Base-by-base conservation (phyloP, 2,797 vertebrate species). In the Crocidura indochinensis region DNA sequence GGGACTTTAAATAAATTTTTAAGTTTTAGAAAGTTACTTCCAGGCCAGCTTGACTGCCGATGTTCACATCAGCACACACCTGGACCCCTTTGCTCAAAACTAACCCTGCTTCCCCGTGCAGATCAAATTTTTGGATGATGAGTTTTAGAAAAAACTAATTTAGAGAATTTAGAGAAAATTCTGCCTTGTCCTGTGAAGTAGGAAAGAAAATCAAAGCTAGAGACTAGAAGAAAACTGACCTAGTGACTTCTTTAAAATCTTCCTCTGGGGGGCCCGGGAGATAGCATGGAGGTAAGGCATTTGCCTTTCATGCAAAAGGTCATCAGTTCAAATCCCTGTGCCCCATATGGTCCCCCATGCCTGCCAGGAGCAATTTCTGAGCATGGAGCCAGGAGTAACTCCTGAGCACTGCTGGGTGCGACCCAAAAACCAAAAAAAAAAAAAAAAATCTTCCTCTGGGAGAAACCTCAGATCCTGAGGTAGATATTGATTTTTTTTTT, bases 1-100 rank as follows among this genome's bases (percentile, higher is more conserved):
- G n/a, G n/a, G n/a, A n/a, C n/a, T n/a, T n/a, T n/a, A n/a, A n/a
- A n/a, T n/a, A n/a, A n/a, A n/a, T n/a, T n/a, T n/a, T n/a, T n/a
- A n/a, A n/a, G n/a, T n/a, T n/a, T n/a, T n/a, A n/a, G n/a, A n/a
- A n/a, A n/a, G n/a, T 62, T 72, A 22, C 56, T 82, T 82, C 24
- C 89, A 62, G 62, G 89, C 75, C 78, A 92, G 67, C 62, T 67
- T 89, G 71, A 72, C 74, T 69, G 46, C 71, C 75, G 14, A 83
- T 31, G 27, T 46, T 46, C 73, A 74, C 19, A 17, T 64, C 67
- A 91, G 85, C 51, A 82, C 47, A 62, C 46, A 49, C 8, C 60
- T 51, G 29, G 76, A 82, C 17, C 49, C n/a, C 38, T 83, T 31
- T 87, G 87, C 51, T 82, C 47, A 81, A 88, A 20, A 6, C 56